Evolutionary conservation across 2,113 vertebrate genomes (phyloP).

Genomic region (Carettochelys insculpta): DNA sequence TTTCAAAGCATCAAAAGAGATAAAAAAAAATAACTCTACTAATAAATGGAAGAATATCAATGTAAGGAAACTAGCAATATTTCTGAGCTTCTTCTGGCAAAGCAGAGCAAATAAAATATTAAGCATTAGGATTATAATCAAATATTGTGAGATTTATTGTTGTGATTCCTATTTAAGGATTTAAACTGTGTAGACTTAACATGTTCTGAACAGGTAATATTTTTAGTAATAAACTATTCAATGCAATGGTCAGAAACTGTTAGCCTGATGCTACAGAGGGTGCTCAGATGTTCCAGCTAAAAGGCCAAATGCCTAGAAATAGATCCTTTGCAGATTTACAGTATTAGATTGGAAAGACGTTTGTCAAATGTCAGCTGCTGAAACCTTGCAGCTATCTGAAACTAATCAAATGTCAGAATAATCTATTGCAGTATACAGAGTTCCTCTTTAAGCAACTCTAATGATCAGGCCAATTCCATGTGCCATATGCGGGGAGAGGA

Average conservation of each 20-base stretch:
- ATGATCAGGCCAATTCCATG: slow-evolving; percentile 54
- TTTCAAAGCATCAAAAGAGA: neutral
- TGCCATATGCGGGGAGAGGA: neutral
- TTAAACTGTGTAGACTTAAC: neutral
- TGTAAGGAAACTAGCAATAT: neutral
- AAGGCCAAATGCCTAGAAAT: slow-evolving; percentile 56
- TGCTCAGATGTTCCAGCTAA: slow-evolving; percentile 33
- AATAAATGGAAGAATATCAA: neutral
- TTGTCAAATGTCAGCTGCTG: slow-evolving; percentile 60
- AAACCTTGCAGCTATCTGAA: slow-evolving; percentile 61
- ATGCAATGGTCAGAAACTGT: neutral
- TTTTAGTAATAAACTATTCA: neutral
- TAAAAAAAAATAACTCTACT: neutral
- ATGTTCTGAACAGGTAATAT: neutral
- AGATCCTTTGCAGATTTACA: slow-evolving; percentile 57
- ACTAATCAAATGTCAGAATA: slow-evolving; percentile 63
- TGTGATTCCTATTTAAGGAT: neutral
- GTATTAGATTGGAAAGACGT: slow-evolving; percentile 65
- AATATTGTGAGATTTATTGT: slow-evolving; percentile 25
- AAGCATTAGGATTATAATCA: neutral
- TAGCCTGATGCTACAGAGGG: slow-evolving; percentile 12
- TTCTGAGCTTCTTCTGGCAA: neutral
- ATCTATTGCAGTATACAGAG: slow-evolving; percentile 32
- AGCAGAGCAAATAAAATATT: slow-evolving; percentile 13
- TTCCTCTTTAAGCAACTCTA: slow-evolving; percentile 50